A percentile compares a stretch with the other conserved stretches of the same genome.
Evolutionary conservation across 2,113 vertebrate species (phyloP).

Genomic region (Pardalotus punctatus): DNA sequence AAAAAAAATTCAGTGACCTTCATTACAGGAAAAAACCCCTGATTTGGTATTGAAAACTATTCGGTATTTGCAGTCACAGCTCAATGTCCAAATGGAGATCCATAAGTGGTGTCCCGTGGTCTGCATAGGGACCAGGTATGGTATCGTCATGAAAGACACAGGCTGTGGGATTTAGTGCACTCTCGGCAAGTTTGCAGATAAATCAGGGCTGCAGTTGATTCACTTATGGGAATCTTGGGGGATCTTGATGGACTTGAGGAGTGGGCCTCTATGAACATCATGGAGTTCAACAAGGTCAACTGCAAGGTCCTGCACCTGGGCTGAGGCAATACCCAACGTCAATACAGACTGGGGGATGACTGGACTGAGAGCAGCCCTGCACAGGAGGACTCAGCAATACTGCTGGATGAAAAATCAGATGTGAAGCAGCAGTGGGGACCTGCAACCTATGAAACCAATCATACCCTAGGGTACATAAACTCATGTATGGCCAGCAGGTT

Average conservation of each 20-base stretch:
- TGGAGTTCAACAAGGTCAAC: neutral
- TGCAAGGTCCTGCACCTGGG: neutral
- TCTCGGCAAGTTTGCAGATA: neutral
- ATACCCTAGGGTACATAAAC: neutral
- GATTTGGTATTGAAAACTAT: neutral
- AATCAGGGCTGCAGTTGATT: neutral
- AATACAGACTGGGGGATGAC: neutral
- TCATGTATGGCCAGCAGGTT: neutral
- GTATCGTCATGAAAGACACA: neutral
- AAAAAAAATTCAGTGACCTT: neutral
- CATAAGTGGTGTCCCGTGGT: neutral
- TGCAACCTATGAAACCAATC: neutral
- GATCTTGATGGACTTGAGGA: neutral
- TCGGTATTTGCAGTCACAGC: neutral
- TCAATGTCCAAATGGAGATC: neutral
- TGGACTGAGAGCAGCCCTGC: neutral
- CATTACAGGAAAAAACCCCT: neutral
- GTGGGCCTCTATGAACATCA: neutral
- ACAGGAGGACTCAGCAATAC: neutral
- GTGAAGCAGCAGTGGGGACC: neutral
- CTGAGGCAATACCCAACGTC: accelerated
- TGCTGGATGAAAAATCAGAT: neutral
- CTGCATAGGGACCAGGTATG: neutral
- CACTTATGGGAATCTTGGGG: neutral
- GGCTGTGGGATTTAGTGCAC: neutral